Evolutionary conservation across 2,797 vertebrate species (phyloP).

Genomic region (Lepilemur ruficaudatus): DNA sequence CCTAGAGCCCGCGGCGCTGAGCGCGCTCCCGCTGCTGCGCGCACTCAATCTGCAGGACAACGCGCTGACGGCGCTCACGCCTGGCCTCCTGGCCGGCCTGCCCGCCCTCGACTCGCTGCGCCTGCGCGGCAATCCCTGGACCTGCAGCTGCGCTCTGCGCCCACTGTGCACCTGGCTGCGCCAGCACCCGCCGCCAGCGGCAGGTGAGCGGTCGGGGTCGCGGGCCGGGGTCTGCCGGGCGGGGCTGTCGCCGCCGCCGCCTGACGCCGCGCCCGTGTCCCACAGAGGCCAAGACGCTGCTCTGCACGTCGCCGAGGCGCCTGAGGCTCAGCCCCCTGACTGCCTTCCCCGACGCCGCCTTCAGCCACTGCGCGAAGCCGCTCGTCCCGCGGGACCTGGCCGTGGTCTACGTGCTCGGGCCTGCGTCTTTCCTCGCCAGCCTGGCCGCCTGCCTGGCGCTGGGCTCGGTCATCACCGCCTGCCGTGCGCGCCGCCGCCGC

Average conservation of each 20-base stretch:
- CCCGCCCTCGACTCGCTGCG: slow-evolving; percentile 54
- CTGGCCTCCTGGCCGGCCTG: slow-evolving; percentile 47
- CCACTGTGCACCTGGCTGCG: slow-evolving; percentile 84
- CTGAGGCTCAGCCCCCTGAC: slow-evolving; percentile 74
- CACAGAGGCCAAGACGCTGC: slow-evolving; percentile 75
- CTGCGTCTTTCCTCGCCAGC: slow-evolving; percentile 81
- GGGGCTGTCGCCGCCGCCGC: neutral
- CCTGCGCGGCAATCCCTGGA: slow-evolving; percentile 84
- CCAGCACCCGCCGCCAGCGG: slow-evolving; percentile 73
- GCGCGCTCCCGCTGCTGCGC: slow-evolving; percentile 71
- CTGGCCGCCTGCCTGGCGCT: slow-evolving; percentile 80
- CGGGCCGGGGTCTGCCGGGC: neutral
- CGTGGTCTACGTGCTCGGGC: slow-evolving; percentile 79
- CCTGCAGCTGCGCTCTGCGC: slow-evolving; percentile 83
- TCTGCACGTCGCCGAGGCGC: slow-evolving; percentile 77
- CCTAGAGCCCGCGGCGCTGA: slow-evolving; percentile 64
- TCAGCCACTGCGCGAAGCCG: slow-evolving; percentile 75
- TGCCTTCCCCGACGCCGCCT: slow-evolving; percentile 81
- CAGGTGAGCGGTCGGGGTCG: slow-evolving; percentile 78
- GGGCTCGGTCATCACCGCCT: slow-evolving; percentile 71
- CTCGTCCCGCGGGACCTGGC: slow-evolving; percentile 70
- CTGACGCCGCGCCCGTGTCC: slow-evolving; percentile 1
- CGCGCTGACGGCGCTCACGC: slow-evolving; percentile 43
- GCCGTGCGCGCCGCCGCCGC: slow-evolving; percentile 24
- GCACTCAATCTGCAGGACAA: slow-evolving; percentile 80